Conservation (phyloP, 1,140 invertebrate genomes). For the Lerema accius region DNA sequence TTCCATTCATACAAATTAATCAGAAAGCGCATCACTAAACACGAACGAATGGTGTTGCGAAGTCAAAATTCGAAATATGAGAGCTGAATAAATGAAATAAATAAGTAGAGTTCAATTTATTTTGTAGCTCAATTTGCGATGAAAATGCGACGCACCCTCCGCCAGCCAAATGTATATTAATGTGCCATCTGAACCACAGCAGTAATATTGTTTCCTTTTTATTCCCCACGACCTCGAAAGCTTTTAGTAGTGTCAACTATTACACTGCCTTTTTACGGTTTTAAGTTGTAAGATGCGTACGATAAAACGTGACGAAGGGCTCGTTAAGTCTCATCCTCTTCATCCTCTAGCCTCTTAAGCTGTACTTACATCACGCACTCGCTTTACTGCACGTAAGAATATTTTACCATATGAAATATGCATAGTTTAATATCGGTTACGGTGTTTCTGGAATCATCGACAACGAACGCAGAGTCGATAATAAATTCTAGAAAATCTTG, state of each 20-base stretch:
- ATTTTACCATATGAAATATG: too few species aligned
- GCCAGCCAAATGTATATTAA: conserved; percentile 77
- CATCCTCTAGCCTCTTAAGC: neutral
- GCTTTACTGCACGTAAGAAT: too few species aligned
- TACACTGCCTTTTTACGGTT: conserved; percentile 64
- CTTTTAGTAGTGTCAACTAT: conserved; percentile 74
- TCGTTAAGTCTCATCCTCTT: neutral
- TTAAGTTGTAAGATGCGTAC: conserved; percentile 50
- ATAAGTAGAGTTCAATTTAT: conserved; percentile 70
- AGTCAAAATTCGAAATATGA: conserved; percentile 33
- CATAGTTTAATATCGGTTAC: too few species aligned
- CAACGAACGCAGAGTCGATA: too few species aligned
- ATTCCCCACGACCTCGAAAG: conserved; percentile 62
- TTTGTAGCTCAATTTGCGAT: conserved; percentile 71
- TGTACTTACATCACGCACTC: too few species aligned
- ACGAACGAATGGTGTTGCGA: conserved; percentile 24
- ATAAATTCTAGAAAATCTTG: too few species aligned
- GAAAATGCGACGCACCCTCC: conserved; percentile 60
- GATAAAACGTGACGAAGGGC: conserved; percentile 7
- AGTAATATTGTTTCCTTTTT: conserved; percentile 79
- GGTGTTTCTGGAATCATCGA: too few species aligned
- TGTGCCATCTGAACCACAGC: conserved; percentile 67
- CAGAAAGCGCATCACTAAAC: conserved; percentile 27
- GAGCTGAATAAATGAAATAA: conserved; percentile 59
- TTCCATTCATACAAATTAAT: conserved; percentile 21